A percentile compares a stretch with the other conserved stretches of the same genome.
phyloP scores from a whole-genome alignment of 2,797 vertebrate species.

The Ispidina picta region DNA sequence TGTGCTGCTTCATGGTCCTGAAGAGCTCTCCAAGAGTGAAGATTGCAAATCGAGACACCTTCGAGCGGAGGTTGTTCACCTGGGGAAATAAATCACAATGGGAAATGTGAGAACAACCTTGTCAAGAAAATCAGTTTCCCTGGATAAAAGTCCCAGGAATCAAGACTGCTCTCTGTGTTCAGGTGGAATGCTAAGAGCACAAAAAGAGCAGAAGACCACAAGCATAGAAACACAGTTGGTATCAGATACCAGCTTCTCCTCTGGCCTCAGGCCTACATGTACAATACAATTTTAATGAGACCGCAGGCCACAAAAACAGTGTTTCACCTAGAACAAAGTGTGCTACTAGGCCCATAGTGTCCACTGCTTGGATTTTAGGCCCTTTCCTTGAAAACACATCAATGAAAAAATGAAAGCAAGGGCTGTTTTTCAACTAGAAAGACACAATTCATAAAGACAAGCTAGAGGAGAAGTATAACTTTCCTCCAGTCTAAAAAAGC shows the following conservation, averaged over 20 bases:
- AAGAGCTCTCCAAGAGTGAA: constrained; percentile 69
- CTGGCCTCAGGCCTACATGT: neutral
- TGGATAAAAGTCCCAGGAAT: neutral
- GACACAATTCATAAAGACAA: neutral
- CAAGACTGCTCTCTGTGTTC: neutral
- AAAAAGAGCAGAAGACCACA: neutral
- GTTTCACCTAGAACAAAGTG: neutral
- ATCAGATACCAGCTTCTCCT: neutral
- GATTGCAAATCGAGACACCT: constrained; percentile 72
- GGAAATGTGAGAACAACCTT: neutral
- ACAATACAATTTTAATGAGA: neutral
- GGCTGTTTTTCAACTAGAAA: neutral
- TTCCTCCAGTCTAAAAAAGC: neutral
- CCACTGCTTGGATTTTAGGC: neutral
- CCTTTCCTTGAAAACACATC: neutral
- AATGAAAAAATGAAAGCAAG: neutral
- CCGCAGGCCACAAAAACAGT: neutral
- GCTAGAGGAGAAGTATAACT: neutral
- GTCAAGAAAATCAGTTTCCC: neutral
- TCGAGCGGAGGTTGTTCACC: constrained; percentile 76
- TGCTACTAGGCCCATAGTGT: neutral
- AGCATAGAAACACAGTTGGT: neutral
- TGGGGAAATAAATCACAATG: neutral
- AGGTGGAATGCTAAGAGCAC: neutral
- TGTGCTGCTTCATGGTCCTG: constrained; percentile 59